Evolutionary conservation across 1,140 invertebrate genomes (phyloP).

Genomic region (Ectropis grisescens): DNA sequence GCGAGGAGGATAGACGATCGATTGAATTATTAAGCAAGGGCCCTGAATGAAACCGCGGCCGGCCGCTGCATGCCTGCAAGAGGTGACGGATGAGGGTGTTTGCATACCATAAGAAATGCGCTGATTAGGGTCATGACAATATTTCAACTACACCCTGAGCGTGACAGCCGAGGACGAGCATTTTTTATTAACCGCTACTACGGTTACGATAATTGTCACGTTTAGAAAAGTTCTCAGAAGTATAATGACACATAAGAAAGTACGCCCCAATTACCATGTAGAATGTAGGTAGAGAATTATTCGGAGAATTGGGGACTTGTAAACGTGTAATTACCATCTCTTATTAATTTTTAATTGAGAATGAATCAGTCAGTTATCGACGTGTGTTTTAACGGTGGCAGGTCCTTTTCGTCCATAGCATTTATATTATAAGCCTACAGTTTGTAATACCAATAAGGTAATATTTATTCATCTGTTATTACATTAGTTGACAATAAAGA

Average conservation of each 20-base stretch:
- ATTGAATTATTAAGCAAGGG: slow-evolving; percentile 53
- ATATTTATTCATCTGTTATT: no score
- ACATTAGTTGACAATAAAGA: no score
- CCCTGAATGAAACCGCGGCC: slow-evolving; percentile 41
- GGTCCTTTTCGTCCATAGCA: no score
- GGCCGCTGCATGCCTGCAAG: slow-evolving; percentile 31
- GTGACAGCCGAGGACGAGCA: slow-evolving; percentile 17
- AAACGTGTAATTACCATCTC: slow-evolving; percentile 12
- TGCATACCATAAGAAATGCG: slow-evolving; percentile 24
- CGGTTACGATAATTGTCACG: slow-evolving; percentile 37
- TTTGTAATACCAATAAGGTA: no score
- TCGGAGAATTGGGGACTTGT: neutral
- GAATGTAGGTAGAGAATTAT: slow-evolving; percentile 8
- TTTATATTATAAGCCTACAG: no score
- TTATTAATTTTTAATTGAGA: slow-evolving; percentile 9
- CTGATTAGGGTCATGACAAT: slow-evolving; percentile 44
- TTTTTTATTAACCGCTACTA: slow-evolving; percentile 40
- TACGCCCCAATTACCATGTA: slow-evolving; percentile 13
- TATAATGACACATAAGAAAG: slow-evolving; percentile 1
- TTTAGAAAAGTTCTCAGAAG: slow-evolving; percentile 33
- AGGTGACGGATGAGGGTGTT: slow-evolving; percentile 33
- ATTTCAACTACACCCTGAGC: slow-evolving; percentile 21
- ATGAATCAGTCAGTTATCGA: slow-evolving; percentile 6
- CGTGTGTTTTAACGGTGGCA: no score
- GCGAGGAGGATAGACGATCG: slow-evolving; percentile 21